Conservation (phyloP, 2,888 invertebrate species). For the Morpho deidamia region DNA sequence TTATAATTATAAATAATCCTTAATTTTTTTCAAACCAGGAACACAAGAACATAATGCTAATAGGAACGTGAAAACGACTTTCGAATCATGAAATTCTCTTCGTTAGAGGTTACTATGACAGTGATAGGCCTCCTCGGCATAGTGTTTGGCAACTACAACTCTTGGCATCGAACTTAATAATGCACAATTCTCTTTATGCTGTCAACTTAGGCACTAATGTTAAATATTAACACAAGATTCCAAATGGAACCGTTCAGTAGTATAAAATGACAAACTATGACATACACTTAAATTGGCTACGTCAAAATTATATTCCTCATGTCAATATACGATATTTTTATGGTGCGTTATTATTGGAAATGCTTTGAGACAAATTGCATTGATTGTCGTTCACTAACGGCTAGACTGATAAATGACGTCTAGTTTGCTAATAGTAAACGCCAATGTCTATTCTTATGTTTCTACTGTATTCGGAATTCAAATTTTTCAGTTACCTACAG, state of each 20-base stretch:
- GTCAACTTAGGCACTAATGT: constrained; percentile 66
- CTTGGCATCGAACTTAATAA: constrained; percentile 67
- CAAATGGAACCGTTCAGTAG: constrained; percentile 39
- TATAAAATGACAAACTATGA: constrained; percentile 30
- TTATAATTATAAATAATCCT: no score
- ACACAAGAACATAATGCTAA: not conserved
- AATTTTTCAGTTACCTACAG: no score
- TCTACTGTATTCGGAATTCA: no score
- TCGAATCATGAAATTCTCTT: constrained; percentile 31
- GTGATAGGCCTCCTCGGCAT: constrained; percentile 47
- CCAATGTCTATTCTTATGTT: not conserved
- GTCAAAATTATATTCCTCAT: constrained; percentile 11
- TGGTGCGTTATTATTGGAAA: constrained; percentile 17
- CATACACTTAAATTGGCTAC: constrained; percentile 28
- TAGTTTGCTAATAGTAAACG: constrained; percentile 17
- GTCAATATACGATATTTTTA: constrained; percentile 21
- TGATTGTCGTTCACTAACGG: constrained; percentile 17
- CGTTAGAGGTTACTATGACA: constrained; percentile 7
- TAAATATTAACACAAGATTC: constrained; percentile 57
- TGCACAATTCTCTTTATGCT: constrained; percentile 44
- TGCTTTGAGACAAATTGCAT: constrained; percentile 14
- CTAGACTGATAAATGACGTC: constrained; percentile 19
- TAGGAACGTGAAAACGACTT: constrained; percentile 47
- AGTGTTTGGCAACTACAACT: constrained; percentile 73
- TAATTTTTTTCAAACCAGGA: not conserved